phyloP scores from a whole-genome alignment of 2,888 invertebrate species.

The Cheilosia variabilis region DNA sequence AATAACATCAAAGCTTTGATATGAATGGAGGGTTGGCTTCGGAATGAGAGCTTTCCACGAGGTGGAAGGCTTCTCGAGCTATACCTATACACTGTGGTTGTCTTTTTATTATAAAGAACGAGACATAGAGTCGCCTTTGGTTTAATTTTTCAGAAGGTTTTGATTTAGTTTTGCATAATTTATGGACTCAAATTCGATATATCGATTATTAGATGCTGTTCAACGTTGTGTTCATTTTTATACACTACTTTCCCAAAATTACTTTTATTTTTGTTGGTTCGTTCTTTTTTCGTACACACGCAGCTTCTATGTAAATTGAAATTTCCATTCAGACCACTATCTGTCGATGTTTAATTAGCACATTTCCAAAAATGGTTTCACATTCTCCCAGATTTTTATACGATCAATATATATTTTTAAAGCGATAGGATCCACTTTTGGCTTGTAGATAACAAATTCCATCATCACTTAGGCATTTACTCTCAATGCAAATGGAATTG shows the following conservation, averaged over 20 bases:
- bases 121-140: too few species aligned
- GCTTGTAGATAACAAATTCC: neutral
- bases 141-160: too few species aligned
- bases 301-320: neutral
- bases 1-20: slow-evolving; percentile 15
- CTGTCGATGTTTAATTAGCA: neutral
- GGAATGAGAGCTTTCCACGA: slow-evolving; percentile 24
- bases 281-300: too few species aligned
- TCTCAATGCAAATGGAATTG: neutral
- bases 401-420: neutral
- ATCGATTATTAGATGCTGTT: too few species aligned
- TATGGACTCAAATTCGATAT: too few species aligned
- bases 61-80: slow-evolving; percentile 11
- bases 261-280: too few species aligned
- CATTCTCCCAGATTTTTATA: neutral
- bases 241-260: too few species aligned
- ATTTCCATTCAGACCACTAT: neutral
- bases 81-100: neutral
- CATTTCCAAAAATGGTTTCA: neutral
- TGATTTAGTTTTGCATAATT: too few species aligned
- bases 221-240: too few species aligned
- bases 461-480: neutral
- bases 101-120: neutral
- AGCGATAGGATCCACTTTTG: neutral
- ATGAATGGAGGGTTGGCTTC: neutral